Base-by-base conservation (phyloP, 2,113 vertebrate species). In the Bambusicola thoracicus region DNA sequence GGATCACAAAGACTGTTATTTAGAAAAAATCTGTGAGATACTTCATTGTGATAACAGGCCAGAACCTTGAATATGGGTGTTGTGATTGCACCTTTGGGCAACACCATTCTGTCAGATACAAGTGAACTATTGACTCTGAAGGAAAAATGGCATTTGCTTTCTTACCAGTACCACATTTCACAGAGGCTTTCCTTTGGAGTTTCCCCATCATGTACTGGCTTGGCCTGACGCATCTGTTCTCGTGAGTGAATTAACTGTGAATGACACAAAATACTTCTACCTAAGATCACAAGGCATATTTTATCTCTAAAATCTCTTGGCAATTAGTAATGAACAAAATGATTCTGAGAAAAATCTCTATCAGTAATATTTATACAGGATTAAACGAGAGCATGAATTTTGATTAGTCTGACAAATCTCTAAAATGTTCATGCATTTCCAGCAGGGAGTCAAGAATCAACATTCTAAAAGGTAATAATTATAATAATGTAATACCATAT, bases 381-480 rank as follows among this genome's bases (percentile, higher is more conserved):
- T 95, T 85, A 74, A 82, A 87, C 9, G 59, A 77, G 69, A 93
- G 44, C 56, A 82, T 17, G 30, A 69, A 69, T 91, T 95, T 92
- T 92, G 78, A 87, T 20, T 89, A 87, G 13, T 81, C n/a, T 84
- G 62, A 25, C 48, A 62, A 93, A 59, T 86, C 85, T 87, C 87
- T 61, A 19, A 89, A 90, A 61, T 24, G 44, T 61, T 92, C 62
- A 38, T 63, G 46, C 1, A 34, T 84, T 43, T 90, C 16, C 49
- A 90, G 17, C 12, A 65, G 22, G 6, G n/a, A 79, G 62, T 38
- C 30, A 89, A 81, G 66, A 87, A 86, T 65, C 25, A 81, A 44
- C 76, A 77, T 81, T 65, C 51, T 56, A 30, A 90, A 85, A 65
- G 70, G 46, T 30, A 66, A 22, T 59, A 70, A 78, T 81, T 84